These are phyloP conservation scores for Clupea harengus DNA, from an alignment of 2,113 vertebrate genomes.

Conservation along the genomic window DNA sequence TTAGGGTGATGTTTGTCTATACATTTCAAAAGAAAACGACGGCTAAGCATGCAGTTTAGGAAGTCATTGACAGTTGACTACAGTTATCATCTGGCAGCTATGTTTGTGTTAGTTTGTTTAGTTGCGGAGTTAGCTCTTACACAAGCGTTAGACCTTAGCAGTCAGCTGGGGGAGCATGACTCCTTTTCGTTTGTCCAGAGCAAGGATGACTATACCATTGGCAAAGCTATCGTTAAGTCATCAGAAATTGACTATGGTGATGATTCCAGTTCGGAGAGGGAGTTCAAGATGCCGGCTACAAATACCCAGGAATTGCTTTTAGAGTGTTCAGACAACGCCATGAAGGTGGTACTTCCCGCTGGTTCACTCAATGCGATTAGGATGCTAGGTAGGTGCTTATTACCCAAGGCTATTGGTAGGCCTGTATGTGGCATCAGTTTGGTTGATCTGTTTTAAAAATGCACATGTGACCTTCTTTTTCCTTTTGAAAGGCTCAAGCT, in stretches of 20 bases:
- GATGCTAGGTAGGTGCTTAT: conserved; percentile 54
- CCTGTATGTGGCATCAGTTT: neutral
- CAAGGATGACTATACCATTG: neutral
- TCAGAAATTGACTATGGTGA: neutral
- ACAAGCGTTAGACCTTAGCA: neutral
- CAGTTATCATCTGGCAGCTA: neutral
- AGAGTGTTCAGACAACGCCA: conserved; percentile 42
- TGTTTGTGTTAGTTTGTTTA: neutral
- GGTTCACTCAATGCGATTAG: conserved; percentile 39
- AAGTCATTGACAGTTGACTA: neutral
- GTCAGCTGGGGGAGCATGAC: neutral
- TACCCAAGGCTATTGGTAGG: neutral
- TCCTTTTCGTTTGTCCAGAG: neutral
- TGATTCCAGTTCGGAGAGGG: neutral
- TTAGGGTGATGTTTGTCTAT: neutral
- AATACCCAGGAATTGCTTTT: neutral
- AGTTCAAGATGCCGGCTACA: neutral
- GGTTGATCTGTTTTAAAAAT: too few relatives aligned
- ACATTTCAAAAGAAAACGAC: neutral
- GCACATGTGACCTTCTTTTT: neutral
- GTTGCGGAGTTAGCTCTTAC: neutral
- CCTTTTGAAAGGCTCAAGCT: conserved; percentile 31
- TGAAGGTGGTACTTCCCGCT: conserved; percentile 46
- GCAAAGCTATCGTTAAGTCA: neutral
- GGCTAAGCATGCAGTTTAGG: neutral